Base-by-base conservation (phyloP, 2,888 invertebrate species). In the Gerosis bhagava region DNA sequence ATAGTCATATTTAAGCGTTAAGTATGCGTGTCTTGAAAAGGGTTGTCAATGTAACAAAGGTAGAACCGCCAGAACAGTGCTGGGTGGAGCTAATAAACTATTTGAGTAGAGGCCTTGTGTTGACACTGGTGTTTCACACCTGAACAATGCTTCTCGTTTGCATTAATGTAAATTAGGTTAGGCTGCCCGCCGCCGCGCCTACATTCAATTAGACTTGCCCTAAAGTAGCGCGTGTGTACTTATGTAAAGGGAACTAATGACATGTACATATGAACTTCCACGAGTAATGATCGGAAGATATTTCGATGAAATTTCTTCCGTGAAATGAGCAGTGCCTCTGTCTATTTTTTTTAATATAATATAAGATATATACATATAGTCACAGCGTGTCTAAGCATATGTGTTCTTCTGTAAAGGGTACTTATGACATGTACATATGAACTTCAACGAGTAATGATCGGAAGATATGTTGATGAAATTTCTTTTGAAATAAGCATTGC, bases 81-180 rank as follows among this genome's bases (percentile, higher is more conserved):
- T 84, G 87, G 87, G 86, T 83, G 87, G 86, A 86, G 86, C 81
- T 83, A 83, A 86, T 87, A 86, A 84, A 87, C 84, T 86, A 83
- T 86, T 87, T 86, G 86, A 84, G 83, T 75, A 79, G 83, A 82
- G 73, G 73, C 77, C 74, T 73, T 70, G 79, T 84, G 87, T 88
- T 88, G 87, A 88, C 87, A 88, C 86, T 86, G 78, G 80, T 80
- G 83, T 83, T 87, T 88, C 83, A 84, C 87, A 88, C 87, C 86
- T 86, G 87, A 86, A 87, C 87, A 88, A 87, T 86, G 86, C 84
- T 78, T 62, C 86, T 87, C 87, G 87, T 88, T 88, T 87, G 83
- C 87, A 87, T 88, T 86, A 86, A 87, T 88, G 86, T 88, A 87
- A 88, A 88, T 88, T 88, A 86, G 86, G 86, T 83, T 84, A 87